phyloP scores from a whole-genome alignment of 2,113 vertebrate genomes.

The Burhinus bistriatus region DNA sequence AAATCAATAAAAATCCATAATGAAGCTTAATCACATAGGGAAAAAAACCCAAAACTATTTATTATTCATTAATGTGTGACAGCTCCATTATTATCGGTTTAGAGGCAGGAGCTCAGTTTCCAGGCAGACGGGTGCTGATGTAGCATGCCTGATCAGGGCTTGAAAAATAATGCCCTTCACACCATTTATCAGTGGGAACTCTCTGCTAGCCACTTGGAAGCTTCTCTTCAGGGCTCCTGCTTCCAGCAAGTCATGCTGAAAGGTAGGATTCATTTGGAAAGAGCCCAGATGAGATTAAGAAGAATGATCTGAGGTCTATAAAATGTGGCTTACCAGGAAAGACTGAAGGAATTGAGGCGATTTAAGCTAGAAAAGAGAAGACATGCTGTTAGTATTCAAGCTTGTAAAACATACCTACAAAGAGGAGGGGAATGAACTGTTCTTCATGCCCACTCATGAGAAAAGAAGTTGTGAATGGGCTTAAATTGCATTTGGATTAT shows the following conservation, averaged over 20 bases:
- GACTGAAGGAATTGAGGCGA: not conserved
- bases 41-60: not conserved
- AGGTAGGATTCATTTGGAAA: not conserved
- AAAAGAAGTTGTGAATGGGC: not conserved
- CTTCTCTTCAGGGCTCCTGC: not conserved
- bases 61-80: conserved; percentile 61
- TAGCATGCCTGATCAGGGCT: conserved; percentile 16
- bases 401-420: not conserved
- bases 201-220: conserved; percentile 29
- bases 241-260: conserved; percentile 27
- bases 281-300: not conserved
- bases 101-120: conserved; percentile 26
- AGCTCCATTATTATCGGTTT: conserved; percentile 50
- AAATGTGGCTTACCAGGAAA: not conserved
- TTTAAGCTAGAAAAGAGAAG: not conserved
- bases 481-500: conserved; percentile 11
- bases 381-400: not conserved
- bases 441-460: not conserved
- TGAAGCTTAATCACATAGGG: conserved; percentile 51
- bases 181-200: conserved; percentile 25
- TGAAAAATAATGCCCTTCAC: conserved; percentile 32
- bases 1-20: conserved; percentile 33
- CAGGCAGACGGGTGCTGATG: conserved; percentile 14
- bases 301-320: not conserved
- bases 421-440: not conserved